Evolutionary conservation across 2,888 invertebrate genomes (phyloP).

Genomic region (Scaptomyza reducta): DNA sequence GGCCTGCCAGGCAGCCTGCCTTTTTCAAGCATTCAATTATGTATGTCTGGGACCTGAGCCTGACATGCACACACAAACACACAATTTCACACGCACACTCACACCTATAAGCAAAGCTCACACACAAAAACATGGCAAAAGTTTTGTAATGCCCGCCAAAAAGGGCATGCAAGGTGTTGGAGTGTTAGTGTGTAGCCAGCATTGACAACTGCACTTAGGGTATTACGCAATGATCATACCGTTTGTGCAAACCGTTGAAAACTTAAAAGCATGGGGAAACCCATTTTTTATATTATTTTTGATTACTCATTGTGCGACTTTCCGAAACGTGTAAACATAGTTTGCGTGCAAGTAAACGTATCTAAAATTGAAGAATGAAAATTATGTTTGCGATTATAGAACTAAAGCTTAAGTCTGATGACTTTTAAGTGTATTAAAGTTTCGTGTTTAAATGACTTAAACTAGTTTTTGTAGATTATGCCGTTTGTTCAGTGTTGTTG

Average conservation of each 20-base stretch:
- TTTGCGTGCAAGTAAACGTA: too few species aligned
- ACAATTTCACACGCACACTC: constrained; percentile 26
- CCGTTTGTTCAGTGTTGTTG: constrained; percentile 71
- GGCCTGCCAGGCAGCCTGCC: constrained; percentile 54
- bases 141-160: constrained; percentile 78
- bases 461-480: constrained; percentile 68
- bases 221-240: constrained; percentile 31
- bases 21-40: constrained; percentile 79
- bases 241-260: constrained; percentile 26
- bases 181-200: constrained; percentile 62
- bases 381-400: too few species aligned
- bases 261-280: background rate
- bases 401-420: too few species aligned
- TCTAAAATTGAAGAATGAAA: too few species aligned
- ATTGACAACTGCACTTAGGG: constrained; percentile 60
- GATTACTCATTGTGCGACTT: too few species aligned
- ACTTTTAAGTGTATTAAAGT: constrained; percentile 8
- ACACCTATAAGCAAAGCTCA: constrained; percentile 28
- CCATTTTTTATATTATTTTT: background rate
- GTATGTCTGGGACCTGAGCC: constrained; percentile 76
- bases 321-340: too few species aligned
- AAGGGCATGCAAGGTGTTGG: constrained; percentile 75
- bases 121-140: constrained; percentile 74
- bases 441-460: constrained; percentile 13
- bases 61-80: constrained; percentile 67